Percentiles rank a stretch among this genome's conserved stretches.
Conservation (phyloP, 2,888 invertebrate species). For the Heliconius ismenius region DNA sequence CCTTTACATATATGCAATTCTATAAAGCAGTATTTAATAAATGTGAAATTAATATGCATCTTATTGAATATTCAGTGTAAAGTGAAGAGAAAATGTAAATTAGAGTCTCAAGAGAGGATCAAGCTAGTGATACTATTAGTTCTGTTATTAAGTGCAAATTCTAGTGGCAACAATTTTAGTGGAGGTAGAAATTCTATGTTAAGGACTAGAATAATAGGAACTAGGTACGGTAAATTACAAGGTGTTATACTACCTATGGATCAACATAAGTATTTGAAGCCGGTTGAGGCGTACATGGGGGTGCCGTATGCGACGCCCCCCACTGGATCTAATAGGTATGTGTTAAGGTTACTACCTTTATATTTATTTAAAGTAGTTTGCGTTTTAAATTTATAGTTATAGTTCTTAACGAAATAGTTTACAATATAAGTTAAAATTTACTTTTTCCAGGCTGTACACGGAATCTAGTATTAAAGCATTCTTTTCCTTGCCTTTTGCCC, state of each 20-base stretch:
- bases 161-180: slow-evolving; percentile 68
- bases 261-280: slow-evolving; percentile 87
- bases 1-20: slow-evolving; percentile 78
- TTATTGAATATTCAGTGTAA: slow-evolving; percentile 44
- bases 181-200: slow-evolving; percentile 84
- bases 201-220: slow-evolving; percentile 90
- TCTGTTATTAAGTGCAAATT: slow-evolving; percentile 62
- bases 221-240: slow-evolving; percentile 92
- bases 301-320: slow-evolving; percentile 95
- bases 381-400: background rate
- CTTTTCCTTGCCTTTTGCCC: too few relatives aligned
- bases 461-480: too few relatives aligned
- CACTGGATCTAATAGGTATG: slow-evolving; percentile 88
- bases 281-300: slow-evolving; percentile 91
- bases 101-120: slow-evolving; percentile 53
- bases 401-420: too few relatives aligned
- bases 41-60: slow-evolving; percentile 37
- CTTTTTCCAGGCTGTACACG: too few relatives aligned
- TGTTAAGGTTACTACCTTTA: slow-evolving; percentile 7
- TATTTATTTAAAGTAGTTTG: background rate
- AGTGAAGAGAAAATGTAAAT: slow-evolving; percentile 48
- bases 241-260: slow-evolving; percentile 91
- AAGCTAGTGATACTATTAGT: slow-evolving; percentile 65
- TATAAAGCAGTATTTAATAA: slow-evolving; percentile 70
- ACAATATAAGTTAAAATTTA: too few relatives aligned